These are phyloP conservation scores for Heliconius hewitsoni DNA, from an alignment of 1,140 invertebrate species.

Conservation along the genomic window DNA sequence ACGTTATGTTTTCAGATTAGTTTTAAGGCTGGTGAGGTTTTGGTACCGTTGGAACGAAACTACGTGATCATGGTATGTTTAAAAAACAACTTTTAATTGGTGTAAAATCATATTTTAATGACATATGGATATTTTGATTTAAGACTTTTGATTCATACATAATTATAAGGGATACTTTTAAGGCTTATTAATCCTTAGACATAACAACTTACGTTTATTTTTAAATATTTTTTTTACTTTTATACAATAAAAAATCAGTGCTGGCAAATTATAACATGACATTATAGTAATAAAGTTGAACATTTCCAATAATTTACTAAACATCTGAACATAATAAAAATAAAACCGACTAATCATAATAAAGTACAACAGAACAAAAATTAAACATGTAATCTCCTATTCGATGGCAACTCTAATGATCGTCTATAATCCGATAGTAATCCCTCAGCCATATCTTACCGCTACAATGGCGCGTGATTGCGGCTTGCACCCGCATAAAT, in stretches of 20 bases:
- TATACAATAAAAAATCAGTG: no score
- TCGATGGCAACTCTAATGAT: constrained; percentile 17
- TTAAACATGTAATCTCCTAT: background rate
- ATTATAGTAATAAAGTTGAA: no score
- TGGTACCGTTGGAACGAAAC: background rate
- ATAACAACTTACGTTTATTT: no score
- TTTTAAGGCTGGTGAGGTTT: background rate
- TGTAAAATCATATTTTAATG: no score
- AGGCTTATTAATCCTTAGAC: no score
- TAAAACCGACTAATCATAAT: background rate
- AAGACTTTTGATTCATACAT: no score
- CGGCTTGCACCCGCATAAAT: constrained; percentile 73
- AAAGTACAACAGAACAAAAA: background rate
- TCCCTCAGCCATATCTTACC: constrained; percentile 42
- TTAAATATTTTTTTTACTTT: no score
- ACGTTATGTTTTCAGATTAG: background rate
- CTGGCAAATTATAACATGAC: no score
- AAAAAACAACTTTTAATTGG: no score
- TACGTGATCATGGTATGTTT: no score
- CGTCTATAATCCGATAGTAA: constrained; percentile 41
- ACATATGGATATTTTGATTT: no score
- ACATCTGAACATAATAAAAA: background rate
- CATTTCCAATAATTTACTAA: background rate
- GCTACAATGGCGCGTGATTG: constrained; percentile 71
- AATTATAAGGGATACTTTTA: no score